Evolutionary conservation across 1,140 invertebrate species (phyloP).

Genomic region (Cheumatopsyche charites): DNA sequence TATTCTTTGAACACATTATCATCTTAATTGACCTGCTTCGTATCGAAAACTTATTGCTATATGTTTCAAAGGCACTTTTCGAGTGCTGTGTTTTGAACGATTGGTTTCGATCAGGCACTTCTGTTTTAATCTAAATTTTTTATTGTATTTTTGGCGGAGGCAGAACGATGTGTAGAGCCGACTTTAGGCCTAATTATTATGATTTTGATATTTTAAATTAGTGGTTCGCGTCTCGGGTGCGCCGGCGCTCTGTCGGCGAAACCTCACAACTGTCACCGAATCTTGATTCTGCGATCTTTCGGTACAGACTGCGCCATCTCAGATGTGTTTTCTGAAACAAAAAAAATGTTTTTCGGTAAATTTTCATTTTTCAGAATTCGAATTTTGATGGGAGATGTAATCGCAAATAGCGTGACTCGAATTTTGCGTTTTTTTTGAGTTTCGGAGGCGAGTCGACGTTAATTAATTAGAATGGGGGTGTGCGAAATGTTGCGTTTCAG

Average conservation of each 20-base stretch:
- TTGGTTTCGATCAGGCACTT: constrained; percentile 8
- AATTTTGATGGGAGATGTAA: background rate
- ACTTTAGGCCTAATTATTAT: too few relatives aligned
- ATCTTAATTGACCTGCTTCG: background rate
- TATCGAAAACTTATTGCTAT: too few relatives aligned
- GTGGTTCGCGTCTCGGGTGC: constrained; percentile 5
- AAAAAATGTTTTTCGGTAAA: background rate
- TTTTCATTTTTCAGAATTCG: background rate
- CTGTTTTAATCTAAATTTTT: too few relatives aligned
- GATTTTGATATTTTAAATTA: background rate
- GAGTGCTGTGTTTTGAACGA: background rate
- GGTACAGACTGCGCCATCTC: constrained; percentile 32
- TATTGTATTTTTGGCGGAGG: too few relatives aligned
- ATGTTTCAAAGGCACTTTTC: background rate
- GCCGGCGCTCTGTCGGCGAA: constrained; percentile 35
- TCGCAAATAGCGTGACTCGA: background rate
- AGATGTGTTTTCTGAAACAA: constrained; percentile 14
- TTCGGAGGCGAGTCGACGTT: background rate
- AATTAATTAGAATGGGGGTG: too few relatives aligned
- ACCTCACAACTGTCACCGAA: constrained; percentile 36
- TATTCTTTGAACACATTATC: background rate
- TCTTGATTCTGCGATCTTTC: background rate
- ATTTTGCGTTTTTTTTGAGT: background rate
- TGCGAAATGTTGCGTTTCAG: too few relatives aligned
- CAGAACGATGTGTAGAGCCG: too few relatives aligned